phyloP scores from a whole-genome alignment of 2,113 vertebrate genomes.

The Panthera leo region DNA sequence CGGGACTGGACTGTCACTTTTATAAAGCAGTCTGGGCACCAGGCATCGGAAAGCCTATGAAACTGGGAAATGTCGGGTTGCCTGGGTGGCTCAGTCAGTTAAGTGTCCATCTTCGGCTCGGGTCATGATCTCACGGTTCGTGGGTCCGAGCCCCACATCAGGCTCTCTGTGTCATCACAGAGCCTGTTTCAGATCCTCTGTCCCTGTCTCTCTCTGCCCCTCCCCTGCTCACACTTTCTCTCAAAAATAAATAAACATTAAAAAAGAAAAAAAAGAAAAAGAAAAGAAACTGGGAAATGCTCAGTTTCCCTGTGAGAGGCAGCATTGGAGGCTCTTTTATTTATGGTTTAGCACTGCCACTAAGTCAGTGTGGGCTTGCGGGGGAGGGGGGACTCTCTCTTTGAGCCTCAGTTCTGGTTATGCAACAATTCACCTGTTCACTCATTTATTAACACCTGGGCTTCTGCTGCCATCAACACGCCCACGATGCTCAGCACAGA shows the following conservation, averaged over 20 bases:
- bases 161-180: no score
- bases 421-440: background rate
- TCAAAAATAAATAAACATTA: no score
- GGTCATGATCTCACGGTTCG: no score
- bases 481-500: background rate
- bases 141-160: no score
- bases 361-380: background rate
- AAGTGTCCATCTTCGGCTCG: no score
- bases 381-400: background rate
- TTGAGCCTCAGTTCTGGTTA: background rate
- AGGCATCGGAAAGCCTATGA: background rate
- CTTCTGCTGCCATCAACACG: background rate
- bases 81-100: no score
- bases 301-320: background rate
- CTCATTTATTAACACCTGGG: background rate
- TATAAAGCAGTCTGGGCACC: background rate
- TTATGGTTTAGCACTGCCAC: background rate
- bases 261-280: no score
- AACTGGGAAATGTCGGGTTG: background rate
- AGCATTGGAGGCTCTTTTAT: background rate
- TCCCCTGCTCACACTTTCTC: no score
- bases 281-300: no score
- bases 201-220: no score
- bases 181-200: no score
- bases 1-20: background rate